phyloP scores from a whole-genome alignment of 2,113 vertebrate species.

The Aix galericulata region DNA sequence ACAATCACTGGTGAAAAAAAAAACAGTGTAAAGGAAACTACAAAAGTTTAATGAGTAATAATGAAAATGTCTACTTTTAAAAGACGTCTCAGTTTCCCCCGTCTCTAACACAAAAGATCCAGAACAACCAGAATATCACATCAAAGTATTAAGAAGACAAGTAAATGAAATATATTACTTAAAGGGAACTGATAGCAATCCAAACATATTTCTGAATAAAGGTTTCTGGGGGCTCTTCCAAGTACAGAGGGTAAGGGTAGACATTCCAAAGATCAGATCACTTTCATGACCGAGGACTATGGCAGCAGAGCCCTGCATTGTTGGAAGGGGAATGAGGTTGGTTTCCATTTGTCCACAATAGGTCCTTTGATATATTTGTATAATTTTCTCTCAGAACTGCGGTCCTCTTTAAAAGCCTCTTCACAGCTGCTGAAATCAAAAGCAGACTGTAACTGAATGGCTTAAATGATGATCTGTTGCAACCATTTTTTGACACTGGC shows the following conservation, averaged over 20 bases:
- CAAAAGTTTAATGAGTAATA: background rate
- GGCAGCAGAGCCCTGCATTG: background rate
- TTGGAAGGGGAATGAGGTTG: background rate
- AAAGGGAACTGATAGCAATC: background rate
- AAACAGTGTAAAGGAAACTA: constrained; percentile 73
- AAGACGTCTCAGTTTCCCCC: background rate
- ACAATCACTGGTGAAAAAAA: constrained; percentile 77
- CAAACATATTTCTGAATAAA: background rate
- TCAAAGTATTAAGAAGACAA: background rate
- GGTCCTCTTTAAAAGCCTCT: background rate
- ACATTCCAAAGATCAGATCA: background rate
- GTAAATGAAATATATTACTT: background rate
- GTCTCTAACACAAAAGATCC: background rate
- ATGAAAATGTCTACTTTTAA: background rate
- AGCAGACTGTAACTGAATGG: background rate
- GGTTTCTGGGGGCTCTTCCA: background rate
- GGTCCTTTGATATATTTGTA: background rate
- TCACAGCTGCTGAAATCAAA: background rate
- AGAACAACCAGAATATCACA: background rate
- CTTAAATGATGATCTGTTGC: background rate
- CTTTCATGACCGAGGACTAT: background rate
- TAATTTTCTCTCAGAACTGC: background rate
- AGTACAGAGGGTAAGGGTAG: background rate
- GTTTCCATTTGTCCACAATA: background rate
- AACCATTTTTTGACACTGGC: background rate